Conservation (phyloP, 2,888 invertebrate genomes). For the Chromoteleia sp. region DNA sequence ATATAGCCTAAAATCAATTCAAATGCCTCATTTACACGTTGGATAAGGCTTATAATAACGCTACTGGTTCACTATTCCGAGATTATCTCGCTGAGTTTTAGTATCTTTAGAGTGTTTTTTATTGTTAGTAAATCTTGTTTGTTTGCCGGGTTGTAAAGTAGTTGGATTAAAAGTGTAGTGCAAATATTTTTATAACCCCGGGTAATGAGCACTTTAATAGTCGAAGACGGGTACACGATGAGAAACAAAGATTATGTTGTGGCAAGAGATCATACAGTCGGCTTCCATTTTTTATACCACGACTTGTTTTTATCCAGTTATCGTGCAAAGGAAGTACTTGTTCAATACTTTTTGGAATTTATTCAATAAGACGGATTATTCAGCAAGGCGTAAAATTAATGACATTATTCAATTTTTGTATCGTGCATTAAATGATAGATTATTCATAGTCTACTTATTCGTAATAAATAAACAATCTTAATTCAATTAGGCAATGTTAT, state of each 20-base stretch:
- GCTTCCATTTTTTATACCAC: slow-evolving; percentile 9
- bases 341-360: background rate
- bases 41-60: slow-evolving; percentile 54
- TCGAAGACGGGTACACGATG: slow-evolving; percentile 24
- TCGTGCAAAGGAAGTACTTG: slow-evolving; percentile 8
- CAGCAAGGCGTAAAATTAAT: background rate
- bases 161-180: slow-evolving; percentile 21
- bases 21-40: slow-evolving; percentile 54
- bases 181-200: slow-evolving; percentile 32
- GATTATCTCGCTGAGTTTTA: slow-evolving; percentile 42
- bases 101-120: slow-evolving; percentile 40
- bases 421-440: background rate
- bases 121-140: slow-evolving; percentile 58
- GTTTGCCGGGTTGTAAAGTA: slow-evolving; percentile 27
- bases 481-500: no score
- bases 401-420: background rate
- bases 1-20: slow-evolving; percentile 62
- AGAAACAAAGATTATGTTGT: slow-evolving; percentile 46
- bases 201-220: slow-evolving; percentile 46
- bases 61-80: slow-evolving; percentile 48
- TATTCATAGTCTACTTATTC: background rate
- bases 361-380: background rate
- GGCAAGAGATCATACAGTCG: slow-evolving; percentile 10
- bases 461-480: no score
- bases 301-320: slow-evolving; percentile 24